Conservation (phyloP, 1,140 invertebrate genomes). For the Colletes gigas region DNA sequence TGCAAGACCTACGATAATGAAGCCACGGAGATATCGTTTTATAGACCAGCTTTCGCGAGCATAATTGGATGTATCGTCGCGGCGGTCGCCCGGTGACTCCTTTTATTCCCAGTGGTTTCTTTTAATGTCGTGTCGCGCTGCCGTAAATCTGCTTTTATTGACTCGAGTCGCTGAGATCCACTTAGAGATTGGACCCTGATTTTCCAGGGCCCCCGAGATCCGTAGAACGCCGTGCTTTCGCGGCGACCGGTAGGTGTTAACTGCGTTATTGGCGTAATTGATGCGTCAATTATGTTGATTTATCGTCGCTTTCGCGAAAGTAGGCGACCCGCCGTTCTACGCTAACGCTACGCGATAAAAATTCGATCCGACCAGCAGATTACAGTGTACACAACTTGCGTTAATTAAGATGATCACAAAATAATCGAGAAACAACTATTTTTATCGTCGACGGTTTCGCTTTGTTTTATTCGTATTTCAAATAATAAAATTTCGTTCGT, state of each 20-base stretch:
- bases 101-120: background rate
- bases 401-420: no score
- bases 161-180: background rate
- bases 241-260: background rate
- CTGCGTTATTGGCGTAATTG: constrained; percentile 7
- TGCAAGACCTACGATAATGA: constrained; percentile 24
- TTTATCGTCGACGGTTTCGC: no score
- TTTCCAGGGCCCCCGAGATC: no score
- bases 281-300: background rate
- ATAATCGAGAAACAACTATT: no score
- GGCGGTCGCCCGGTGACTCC: no score
- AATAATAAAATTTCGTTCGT: no score
- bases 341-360: no score
- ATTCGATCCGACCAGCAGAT: no score
- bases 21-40: constrained; percentile 1
- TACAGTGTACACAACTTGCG: no score
- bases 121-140: background rate
- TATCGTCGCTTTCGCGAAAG: no score
- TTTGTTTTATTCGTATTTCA: no score
- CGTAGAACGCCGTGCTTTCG: background rate
- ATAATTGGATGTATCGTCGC: background rate
- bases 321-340: no score
- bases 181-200: background rate
- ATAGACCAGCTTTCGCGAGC: constrained; percentile 8
- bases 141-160: constrained; percentile 20